These are phyloP conservation scores for Micronycteris hirsuta DNA, from an alignment of 2,113 vertebrate species.

Conservation along the genomic window DNA sequence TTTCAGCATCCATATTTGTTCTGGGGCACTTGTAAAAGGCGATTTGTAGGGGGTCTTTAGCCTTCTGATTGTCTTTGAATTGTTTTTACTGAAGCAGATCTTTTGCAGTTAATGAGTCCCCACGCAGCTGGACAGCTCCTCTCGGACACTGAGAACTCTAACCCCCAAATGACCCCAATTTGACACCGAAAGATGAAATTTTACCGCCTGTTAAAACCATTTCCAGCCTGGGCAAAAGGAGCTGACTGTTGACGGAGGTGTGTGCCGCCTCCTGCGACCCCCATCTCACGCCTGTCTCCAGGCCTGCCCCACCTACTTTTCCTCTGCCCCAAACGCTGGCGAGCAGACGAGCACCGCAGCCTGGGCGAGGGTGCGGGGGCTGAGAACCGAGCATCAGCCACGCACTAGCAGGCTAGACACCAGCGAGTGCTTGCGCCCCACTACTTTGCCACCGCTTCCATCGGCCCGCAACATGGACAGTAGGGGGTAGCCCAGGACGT, in stretches of 20 bases:
- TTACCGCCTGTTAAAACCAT: conserved; percentile 98
- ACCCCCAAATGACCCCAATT: conserved; percentile 99
- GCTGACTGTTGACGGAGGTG: conserved; percentile 82
- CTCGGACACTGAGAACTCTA: conserved; percentile 97
- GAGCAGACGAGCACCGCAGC: background rate
- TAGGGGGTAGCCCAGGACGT: background rate
- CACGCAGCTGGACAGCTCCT: conserved; percentile 98
- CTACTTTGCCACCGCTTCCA: background rate
- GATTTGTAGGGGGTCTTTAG: conserved; percentile 91
- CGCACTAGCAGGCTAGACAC: background rate
- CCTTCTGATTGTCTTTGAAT: conserved; percentile 92
- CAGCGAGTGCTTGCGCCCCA: background rate
- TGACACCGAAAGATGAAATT: conserved; percentile 98
- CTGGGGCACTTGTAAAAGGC: conserved; percentile 89
- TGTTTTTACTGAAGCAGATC: conserved; percentile 98
- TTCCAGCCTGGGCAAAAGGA: conserved; percentile 84
- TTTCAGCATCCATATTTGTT: conserved; percentile 84
- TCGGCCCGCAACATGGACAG: background rate
- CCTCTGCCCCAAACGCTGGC: conserved; percentile 49
- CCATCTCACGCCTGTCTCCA: conserved; percentile 76
- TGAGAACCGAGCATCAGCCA: background rate
- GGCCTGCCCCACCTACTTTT: conserved; percentile 66
- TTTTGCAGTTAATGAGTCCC: conserved; percentile 94
- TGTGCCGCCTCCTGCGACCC: conserved; percentile 78
- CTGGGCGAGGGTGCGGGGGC: background rate